These are phyloP conservation scores for Stenodema calcarata DNA, from an alignment of 2,888 invertebrate species.

Conservation along the genomic window DNA sequence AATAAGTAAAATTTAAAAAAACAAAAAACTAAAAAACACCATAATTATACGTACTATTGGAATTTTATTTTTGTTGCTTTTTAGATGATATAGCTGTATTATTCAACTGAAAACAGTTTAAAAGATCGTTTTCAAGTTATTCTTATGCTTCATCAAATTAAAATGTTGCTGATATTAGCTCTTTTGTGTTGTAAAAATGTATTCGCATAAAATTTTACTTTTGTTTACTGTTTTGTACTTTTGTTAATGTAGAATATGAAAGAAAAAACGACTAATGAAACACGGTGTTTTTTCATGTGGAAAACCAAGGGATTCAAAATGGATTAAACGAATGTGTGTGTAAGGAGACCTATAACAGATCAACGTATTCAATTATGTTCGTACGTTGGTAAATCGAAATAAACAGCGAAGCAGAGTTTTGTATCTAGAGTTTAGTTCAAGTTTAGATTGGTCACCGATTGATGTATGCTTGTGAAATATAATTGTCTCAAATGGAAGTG, in stretches of 20 bases:
- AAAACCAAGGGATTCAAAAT: not conserved
- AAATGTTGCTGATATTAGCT: not conserved
- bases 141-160: not conserved
- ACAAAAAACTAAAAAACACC: not conserved
- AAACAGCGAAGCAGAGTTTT: conserved; percentile 20
- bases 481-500: conserved; percentile 21
- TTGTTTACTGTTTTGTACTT: conserved; percentile 2
- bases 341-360: not conserved
- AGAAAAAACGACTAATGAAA: not conserved
- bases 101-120: not conserved
- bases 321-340: not conserved
- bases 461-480: conserved; percentile 40
- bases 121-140: not conserved
- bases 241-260: not conserved
- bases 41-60: not conserved
- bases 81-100: not conserved
- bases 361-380: not conserved
- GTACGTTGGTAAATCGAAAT: conserved; percentile 8
- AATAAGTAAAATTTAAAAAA: not conserved
- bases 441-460: conserved; percentile 28
- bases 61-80: not conserved
- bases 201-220: not conserved
- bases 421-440: conserved; percentile 22
- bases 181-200: not conserved
- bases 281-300: not conserved